Conservation (phyloP, 2,888 invertebrate species). For the Amphipyra berbera region DNA sequence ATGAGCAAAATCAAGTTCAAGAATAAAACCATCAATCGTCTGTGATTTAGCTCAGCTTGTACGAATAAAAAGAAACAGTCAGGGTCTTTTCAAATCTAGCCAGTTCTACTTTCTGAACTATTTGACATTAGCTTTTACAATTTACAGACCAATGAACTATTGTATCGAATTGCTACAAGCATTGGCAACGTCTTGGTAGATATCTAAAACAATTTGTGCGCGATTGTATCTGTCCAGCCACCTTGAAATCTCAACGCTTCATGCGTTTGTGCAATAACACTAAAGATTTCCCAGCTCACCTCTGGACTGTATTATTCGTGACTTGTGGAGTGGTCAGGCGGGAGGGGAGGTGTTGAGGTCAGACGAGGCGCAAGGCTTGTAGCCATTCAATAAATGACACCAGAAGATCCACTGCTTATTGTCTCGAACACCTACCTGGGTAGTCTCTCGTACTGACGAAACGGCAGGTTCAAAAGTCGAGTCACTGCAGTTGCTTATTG, state of each 20-base stretch:
- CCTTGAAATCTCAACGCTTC: slow-evolving; percentile 41
- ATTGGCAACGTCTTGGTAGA: not conserved
- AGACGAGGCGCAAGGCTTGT: slow-evolving; percentile 55
- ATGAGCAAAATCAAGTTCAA: no score
- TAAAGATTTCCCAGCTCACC: slow-evolving; percentile 49
- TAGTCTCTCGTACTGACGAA: not conserved
- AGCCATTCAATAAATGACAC: slow-evolving; percentile 7
- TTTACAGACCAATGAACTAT: not conserved
- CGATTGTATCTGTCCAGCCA: slow-evolving; percentile 20
- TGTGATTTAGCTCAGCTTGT: no score
- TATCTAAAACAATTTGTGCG: slow-evolving; percentile 21
- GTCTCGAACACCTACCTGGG: no score
- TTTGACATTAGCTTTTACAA: no score
- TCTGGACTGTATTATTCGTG: slow-evolving; percentile 59
- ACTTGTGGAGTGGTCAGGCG: slow-evolving; percentile 61
- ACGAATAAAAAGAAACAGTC: no score
- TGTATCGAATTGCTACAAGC: not conserved
- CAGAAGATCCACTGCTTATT: slow-evolving; percentile 26
- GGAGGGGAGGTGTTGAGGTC: slow-evolving; percentile 63
- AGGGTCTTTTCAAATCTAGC: no score
- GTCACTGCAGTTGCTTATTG: not conserved
- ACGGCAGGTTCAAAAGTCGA: not conserved
- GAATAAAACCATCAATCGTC: no score
- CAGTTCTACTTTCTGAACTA: no score
- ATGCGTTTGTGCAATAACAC: slow-evolving; percentile 46